Base-by-base conservation (phyloP, 2,888 invertebrate species). In the Troilus luridus region DNA sequence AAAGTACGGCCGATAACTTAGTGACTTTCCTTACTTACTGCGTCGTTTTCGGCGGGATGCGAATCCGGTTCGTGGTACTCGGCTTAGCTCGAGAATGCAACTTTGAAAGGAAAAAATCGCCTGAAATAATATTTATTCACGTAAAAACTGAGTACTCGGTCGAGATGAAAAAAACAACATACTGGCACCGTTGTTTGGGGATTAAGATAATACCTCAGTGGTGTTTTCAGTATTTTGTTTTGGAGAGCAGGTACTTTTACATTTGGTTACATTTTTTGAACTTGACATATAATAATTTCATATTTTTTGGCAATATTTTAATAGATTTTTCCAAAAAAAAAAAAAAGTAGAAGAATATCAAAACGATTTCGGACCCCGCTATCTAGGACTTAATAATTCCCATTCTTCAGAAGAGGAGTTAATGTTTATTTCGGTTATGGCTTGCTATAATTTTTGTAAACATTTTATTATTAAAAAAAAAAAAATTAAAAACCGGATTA, bases 1-100 rank as follows among this genome's bases (percentile, higher is more conserved):
- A 77, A 41, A 77, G 72, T 77, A 77, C 41, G 27, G 27, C 8
- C 72, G 17, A 41, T 41, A 41, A 77, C 27, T 41, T 77, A 17
- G 41, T 19, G 72, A 77, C 41, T 41, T 77, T 19, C 72, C 19
- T 77, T 77, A 77, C 72, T 77, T 77, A 77, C 17, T 77, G 72
- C 27, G 27, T 6, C 72, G 17, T 14, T 77, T 77, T 77, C 72
- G 72, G 72, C 27, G 72, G 72, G 19, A 77, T 77, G 72, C 72
- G 72, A 14, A 24, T 67, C 67, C 67, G 27, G 27, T 17, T 77
- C 72, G 72, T 77, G 72, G 72, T 41, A 77, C 72, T 8, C 72
- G 72, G 72, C 72, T 77, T 77, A 77, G 27, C 27, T 3, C 41
- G 17, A 77, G 72, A 77, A 77, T 77, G 72, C 7, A 77, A 77